Conservation (phyloP, 1,140 invertebrate genomes). For the Drosophila watanabei region DNA sequence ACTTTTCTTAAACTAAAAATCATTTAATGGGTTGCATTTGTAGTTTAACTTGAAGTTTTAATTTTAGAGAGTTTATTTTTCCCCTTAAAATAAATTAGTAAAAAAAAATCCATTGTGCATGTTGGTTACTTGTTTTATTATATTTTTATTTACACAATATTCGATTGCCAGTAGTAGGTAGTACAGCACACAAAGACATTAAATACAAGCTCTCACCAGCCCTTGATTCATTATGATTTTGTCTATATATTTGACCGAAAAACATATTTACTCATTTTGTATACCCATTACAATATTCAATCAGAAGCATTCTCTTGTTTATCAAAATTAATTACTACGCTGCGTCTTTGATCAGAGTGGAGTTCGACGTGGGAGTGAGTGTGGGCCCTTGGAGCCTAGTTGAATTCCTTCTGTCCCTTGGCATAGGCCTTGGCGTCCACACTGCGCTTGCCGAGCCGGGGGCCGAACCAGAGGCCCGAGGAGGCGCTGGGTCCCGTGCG, state of each 20-base stretch:
- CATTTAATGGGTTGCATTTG: not conserved
- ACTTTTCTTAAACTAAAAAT: constrained; percentile 33
- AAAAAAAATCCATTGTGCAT: not conserved
- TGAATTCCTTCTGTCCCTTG: constrained; percentile 73
- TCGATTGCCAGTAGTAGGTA: constrained; percentile 46
- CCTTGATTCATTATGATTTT: constrained; percentile 42
- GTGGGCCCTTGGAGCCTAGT: constrained; percentile 27
- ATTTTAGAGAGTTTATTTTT: not conserved
- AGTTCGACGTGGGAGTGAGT: not conserved
- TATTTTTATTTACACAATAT: constrained; percentile 52
- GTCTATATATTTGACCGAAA: constrained; percentile 40
- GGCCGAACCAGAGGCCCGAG: constrained; percentile 88
- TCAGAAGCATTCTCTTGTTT: constrained; percentile 52
- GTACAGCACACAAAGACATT: constrained; percentile 34
- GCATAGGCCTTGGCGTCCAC: constrained; percentile 56
- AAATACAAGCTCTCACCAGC: constrained; percentile 76
- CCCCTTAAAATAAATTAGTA: not conserved
- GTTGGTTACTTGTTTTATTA: constrained; percentile 22
- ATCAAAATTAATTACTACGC: constrained; percentile 21
- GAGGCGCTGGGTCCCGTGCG: constrained; percentile 81
- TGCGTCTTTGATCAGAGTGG: constrained; percentile 4
- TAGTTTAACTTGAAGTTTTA: not conserved
- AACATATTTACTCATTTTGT: constrained; percentile 37
- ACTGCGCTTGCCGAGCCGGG: constrained; percentile 86
- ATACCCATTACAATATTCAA: constrained; percentile 58